Percentiles rank a stretch among this genome's conserved stretches.
Conservation (phyloP, 2,888 invertebrate species). For the Tinea semifulvella region DNA sequence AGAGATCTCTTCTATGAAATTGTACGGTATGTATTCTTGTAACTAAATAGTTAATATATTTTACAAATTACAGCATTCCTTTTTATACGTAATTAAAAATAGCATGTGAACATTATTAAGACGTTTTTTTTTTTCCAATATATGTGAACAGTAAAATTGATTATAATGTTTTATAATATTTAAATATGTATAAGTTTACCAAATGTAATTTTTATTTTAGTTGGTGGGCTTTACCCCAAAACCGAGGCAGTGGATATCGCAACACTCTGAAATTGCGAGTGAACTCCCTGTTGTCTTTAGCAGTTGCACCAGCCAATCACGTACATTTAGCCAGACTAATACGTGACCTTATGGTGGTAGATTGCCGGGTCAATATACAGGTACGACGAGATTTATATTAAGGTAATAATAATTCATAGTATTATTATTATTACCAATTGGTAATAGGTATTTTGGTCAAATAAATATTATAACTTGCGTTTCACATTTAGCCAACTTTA, state of each 20-base stretch:
- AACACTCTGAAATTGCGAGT: slow-evolving; percentile 39
- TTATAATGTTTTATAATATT: background rate
- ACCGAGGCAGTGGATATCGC: slow-evolving; percentile 23
- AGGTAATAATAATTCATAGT: no score
- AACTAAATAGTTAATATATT: no score
- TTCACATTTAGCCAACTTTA: no score
- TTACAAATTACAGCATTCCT: no score
- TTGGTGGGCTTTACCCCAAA: slow-evolving; percentile 40
- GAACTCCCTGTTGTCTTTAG: slow-evolving; percentile 62
- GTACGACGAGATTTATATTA: no score
- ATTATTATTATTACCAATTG: no score
- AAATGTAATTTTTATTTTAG: slow-evolving; percentile 24
- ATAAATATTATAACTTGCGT: no score
- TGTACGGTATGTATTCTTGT: slow-evolving; percentile 66
- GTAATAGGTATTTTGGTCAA: no score
- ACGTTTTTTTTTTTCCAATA: background rate
- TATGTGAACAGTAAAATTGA: background rate
- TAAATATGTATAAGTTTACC: background rate
- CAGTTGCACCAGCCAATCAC: slow-evolving; percentile 74
- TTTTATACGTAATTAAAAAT: no score
- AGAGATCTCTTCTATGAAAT: slow-evolving; percentile 87
- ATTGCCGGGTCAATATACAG: slow-evolving; percentile 47
- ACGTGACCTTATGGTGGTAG: slow-evolving; percentile 73
- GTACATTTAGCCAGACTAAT: slow-evolving; percentile 83
- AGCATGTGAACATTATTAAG: no score